phyloP scores from a whole-genome alignment of 2,113 vertebrate species.

The Sitta europaea region DNA sequence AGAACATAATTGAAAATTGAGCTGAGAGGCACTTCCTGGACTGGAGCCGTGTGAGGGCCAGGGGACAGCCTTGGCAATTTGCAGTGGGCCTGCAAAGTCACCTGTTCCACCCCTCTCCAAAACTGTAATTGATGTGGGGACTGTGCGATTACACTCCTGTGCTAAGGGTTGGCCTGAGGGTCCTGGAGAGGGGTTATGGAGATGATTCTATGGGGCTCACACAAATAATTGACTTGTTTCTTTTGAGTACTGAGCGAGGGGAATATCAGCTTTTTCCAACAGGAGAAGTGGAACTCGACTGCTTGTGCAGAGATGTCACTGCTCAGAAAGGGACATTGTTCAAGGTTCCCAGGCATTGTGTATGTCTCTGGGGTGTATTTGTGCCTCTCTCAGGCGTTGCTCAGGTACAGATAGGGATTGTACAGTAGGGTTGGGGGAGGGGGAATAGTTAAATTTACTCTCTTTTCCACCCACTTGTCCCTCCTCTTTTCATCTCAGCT shows the following conservation, averaged over 20 bases:
- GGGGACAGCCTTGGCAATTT: constrained; percentile 16
- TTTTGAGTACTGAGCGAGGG: background rate
- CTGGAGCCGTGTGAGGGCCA: background rate
- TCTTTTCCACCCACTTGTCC: background rate
- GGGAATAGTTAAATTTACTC: background rate
- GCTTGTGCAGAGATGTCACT: background rate
- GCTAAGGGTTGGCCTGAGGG: constrained; percentile 45
- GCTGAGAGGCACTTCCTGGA: constrained; percentile 45
- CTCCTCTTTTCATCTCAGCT: background rate
- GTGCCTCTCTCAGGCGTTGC: background rate
- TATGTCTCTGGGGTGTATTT: background rate
- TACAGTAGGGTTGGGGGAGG: background rate
- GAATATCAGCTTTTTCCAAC: background rate
- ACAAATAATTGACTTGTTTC: constrained; percentile 54
- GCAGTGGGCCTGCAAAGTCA: background rate
- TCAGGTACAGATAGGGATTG: background rate
- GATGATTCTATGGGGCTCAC: constrained; percentile 11
- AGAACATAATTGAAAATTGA: constrained; percentile 66
- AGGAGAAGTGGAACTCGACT: constrained; percentile 53
- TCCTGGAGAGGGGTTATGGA: constrained; percentile 47
- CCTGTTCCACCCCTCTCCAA: constrained; percentile 13
- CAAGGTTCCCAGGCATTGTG: background rate
- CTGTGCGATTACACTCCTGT: background rate
- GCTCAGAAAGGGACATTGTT: constrained; percentile 23
- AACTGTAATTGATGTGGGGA: constrained; percentile 36